Evolutionary conservation across 2,113 vertebrate species (phyloP).

Genomic region (Donacobius atricapilla): DNA sequence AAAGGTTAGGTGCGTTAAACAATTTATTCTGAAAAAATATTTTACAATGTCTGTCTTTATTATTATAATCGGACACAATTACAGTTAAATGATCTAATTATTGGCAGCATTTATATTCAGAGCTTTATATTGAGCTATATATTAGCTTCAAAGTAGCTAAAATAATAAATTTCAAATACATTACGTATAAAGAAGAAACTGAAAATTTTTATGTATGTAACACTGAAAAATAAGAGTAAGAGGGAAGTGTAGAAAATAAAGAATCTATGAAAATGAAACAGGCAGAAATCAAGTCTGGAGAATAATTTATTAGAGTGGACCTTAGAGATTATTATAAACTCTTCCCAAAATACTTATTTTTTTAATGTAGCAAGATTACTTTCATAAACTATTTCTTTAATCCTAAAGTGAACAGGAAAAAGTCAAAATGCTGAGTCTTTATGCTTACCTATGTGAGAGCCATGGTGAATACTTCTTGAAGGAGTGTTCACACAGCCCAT

Average conservation of each 20-base stretch:
- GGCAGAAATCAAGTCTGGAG: not conserved
- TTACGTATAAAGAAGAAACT: not conserved
- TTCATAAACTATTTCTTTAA: not conserved
- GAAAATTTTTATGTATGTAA: not conserved
- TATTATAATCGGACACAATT: not conserved
- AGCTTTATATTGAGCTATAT: not conserved
- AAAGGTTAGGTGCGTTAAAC: not conserved
- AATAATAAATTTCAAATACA: not conserved
- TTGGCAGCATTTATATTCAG: not conserved
- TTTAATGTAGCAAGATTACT: not conserved
- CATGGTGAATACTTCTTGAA: not conserved
- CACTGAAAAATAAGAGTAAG: fast-evolving
- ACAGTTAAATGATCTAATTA: not conserved
- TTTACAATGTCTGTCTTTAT: not conserved
- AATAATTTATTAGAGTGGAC: not conserved
- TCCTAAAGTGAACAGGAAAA: not conserved
- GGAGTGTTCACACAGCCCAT: not conserved
- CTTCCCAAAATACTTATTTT: not conserved
- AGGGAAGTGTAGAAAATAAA: too few relatives aligned
- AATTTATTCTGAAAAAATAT: not conserved
- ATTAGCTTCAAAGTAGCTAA: not conserved
- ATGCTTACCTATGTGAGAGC: not conserved
- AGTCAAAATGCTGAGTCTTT: not conserved
- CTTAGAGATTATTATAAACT: not conserved
- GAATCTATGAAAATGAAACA: not conserved